Base-by-base conservation (phyloP, 2,888 invertebrate species). In the Bombyx huttoni region DNA sequence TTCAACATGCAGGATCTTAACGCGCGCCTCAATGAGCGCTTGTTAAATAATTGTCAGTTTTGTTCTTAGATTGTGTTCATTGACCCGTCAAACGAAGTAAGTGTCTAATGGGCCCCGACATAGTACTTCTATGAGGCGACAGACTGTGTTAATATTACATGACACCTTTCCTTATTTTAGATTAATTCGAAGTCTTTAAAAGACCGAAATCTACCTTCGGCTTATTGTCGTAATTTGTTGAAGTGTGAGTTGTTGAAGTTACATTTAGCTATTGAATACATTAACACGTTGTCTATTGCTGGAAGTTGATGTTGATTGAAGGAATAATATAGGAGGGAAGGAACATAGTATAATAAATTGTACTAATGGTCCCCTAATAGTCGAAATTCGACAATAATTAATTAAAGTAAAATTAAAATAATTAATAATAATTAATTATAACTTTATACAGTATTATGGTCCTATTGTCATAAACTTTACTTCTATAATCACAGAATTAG, bases 71-170 rank as follows among this genome's bases (percentile, higher is more conserved):
- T 59, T 64, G 54, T 65, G 68, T 62, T 60, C 63, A 65, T 62
- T 71, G 69, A 68, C 69, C 71, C 73, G 67, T 67, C 67, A 74
- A 78, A 77, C 77, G 70, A 77, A 76, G 66, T 67, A 71, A 73
- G 73, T 70, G 63, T 61, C 68, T 78, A 78, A 80, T 75, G 77
- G 75, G 58, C 59, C 59, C 54, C 46, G 50, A 50, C 52, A 14
- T 52, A 52, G 46, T 47, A 50, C 49, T 48, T 48, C 48, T 52
- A 60, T 68, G 70, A 74, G 67, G 73, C 66, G 76, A 76, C 73
- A 77, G 73, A 73, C 73, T 69, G 73, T 71, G 24, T 79, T 75
- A 73, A 74, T 69, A 73, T 66, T 55, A 57, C 49, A 47, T 49
- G 51, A 53, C 52, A 45, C 57, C 51, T 56, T 52, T 52, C 54